phyloP scores from a whole-genome alignment of 2,113 vertebrate species.

The Rostratula benghalensis region DNA sequence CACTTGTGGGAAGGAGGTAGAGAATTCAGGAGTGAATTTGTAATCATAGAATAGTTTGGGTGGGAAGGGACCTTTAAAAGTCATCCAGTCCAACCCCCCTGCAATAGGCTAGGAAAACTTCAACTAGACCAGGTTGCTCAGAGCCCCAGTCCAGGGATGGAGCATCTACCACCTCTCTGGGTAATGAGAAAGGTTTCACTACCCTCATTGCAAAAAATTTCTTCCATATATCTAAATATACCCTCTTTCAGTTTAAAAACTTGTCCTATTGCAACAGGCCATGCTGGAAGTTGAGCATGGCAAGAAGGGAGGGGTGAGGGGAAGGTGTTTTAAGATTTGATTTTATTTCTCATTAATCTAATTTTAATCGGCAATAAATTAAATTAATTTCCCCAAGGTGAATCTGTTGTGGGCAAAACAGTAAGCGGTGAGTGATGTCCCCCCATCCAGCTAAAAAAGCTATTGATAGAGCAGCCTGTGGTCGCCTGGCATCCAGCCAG shows the following conservation, averaged over 20 bases:
- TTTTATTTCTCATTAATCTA: neutral
- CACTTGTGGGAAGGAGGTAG: accelerated
- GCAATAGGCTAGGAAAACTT: neutral
- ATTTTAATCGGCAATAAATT: neutral
- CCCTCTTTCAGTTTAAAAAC: neutral
- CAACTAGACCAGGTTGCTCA: neutral
- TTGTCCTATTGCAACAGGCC: neutral
- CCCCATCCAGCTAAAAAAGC: neutral
- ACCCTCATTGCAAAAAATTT: neutral
- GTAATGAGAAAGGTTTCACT: neutral
- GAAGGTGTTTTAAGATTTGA: neutral
- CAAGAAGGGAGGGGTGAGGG: neutral
- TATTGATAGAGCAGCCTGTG: neutral
- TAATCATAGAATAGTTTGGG: neutral
- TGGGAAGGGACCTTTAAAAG: neutral
- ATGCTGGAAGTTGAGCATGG: neutral
- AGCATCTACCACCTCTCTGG: neutral
- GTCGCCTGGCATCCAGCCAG: neutral
- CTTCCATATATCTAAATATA: neutral
- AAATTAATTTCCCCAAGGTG: accelerated
- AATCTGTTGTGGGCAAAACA: neutral
- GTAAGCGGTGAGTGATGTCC: accelerated
- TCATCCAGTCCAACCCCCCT: neutral
- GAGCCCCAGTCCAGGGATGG: neutral
- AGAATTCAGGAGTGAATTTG: neutral